These are phyloP conservation scores for Oreochromis mossambicus DNA, from an alignment of 2,797 vertebrate genomes.

Conservation along the genomic window DNA sequence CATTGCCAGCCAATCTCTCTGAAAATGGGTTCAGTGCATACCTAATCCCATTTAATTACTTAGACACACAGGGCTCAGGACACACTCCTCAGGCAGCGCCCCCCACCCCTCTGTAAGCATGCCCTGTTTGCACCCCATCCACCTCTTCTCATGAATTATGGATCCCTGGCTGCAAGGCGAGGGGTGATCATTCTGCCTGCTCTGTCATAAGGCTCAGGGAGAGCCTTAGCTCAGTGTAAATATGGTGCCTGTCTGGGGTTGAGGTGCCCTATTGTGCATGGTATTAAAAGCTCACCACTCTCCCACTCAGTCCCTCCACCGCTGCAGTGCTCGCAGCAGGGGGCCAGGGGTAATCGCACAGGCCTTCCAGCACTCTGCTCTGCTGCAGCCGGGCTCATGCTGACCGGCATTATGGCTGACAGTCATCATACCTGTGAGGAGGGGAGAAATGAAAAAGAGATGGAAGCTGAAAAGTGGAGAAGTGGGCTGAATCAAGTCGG, in stretches of 20 bases:
- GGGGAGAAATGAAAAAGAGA: slow-evolving; percentile 63
- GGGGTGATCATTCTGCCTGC: slow-evolving; percentile 72
- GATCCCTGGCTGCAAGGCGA: slow-evolving; percentile 72
- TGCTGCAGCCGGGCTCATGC: slow-evolving; percentile 53
- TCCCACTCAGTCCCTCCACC: slow-evolving; percentile 58
- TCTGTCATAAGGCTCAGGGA: slow-evolving; percentile 71
- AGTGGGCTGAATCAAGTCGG: slow-evolving; percentile 59
- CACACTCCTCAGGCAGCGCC: slow-evolving; percentile 62
- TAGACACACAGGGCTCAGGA: slow-evolving; percentile 75
- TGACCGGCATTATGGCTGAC: slow-evolving; percentile 66
- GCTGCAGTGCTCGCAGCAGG: slow-evolving; percentile 57
- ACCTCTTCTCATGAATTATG: slow-evolving; percentile 77
- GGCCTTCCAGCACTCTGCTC: slow-evolving; percentile 64
- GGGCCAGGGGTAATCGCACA: slow-evolving; percentile 61
- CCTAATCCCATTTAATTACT: slow-evolving; percentile 81
- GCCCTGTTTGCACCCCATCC: slow-evolving; percentile 73
- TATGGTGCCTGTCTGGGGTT: slow-evolving; percentile 71
- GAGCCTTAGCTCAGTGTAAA: slow-evolving; percentile 71
- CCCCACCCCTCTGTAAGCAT: slow-evolving; percentile 62
- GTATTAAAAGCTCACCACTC: slow-evolving; percentile 75
- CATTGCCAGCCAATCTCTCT: slow-evolving; percentile 75
- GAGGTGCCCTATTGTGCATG: slow-evolving; percentile 73
- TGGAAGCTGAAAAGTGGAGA: slow-evolving; percentile 54
- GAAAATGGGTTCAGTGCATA: slow-evolving; percentile 78
- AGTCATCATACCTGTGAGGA: slow-evolving; percentile 66